Base-by-base conservation (phyloP, 2,797 vertebrate genomes). In the Rhinatrema bivittatum region DNA sequence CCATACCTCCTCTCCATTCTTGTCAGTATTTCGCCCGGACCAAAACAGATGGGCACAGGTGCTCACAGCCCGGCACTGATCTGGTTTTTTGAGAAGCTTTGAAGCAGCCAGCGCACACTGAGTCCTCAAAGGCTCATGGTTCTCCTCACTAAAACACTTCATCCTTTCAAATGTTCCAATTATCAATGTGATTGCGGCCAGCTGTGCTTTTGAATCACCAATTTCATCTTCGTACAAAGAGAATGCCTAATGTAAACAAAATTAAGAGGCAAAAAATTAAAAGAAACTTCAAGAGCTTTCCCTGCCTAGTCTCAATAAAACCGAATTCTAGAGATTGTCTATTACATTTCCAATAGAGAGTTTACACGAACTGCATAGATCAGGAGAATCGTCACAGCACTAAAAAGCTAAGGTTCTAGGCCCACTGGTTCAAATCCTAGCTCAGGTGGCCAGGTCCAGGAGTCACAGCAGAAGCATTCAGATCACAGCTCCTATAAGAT, bases 211-310 rank as follows among this genome's bases (percentile, higher is more conserved):
- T 13, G 94, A 98, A 76, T 99, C 96, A 34, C 94, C 95, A 73
- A 99, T 97, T 83, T 99, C 94, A 35, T 99, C 96, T 77, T 99
- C 96, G 24, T 99, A 99, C 4, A 98, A 76, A 25, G 94, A 98
- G 58, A 98, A 98, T 5, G 95, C 94, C 94, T 98, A 58, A 10
- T 13, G 14, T n/a, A 20, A 17, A 36, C 17, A 57, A 48, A 20
- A 10, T 10, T 42, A 16, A n/a, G 47, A 32, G 13, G 16, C 3
- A 19, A 24, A n/a, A n/a, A n/a, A n/a, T n/a, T n/a, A 11, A 28
- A 11, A 28, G 36, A 14, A 32, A 6, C n/a, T n/a, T n/a, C n/a
- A n/a, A n/a, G n/a, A n/a, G n/a, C n/a, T n/a, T n/a, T n/a, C n/a
- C n/a, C n/a, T n/a, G n/a, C n/a, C n/a, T n/a, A n/a, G n/a, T n/a